A percentile compares a stretch with the other conserved stretches of the same genome.
Evolutionary conservation across 2,797 vertebrate species (phyloP).

Genomic region (Margarornis squamiger): DNA sequence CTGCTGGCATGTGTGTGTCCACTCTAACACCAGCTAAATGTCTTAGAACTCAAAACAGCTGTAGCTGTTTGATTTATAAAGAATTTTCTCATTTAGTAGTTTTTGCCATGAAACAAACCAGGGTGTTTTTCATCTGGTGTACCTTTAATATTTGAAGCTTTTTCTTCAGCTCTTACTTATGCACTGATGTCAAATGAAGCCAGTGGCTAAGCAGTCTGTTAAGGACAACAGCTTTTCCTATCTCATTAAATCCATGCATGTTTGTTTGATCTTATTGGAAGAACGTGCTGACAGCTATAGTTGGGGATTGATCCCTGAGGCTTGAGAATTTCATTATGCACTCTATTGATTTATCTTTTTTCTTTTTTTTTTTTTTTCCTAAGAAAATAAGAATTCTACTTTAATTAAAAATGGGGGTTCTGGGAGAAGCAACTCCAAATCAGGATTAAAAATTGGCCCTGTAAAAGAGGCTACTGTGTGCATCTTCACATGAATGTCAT

Average conservation of each 20-base stretch:
- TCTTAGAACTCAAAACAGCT: neutral
- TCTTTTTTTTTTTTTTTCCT: neutral
- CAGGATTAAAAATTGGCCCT: neutral
- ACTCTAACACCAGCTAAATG: neutral
- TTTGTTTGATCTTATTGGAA: neutral
- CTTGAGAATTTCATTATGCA: neutral
- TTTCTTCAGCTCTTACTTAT: neutral
- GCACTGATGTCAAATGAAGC: neutral
- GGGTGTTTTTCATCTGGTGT: neutral
- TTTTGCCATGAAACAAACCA: neutral
- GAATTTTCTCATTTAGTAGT: neutral
- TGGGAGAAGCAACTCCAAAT: neutral
- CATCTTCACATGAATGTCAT: neutral
- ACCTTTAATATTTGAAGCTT: neutral
- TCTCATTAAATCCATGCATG: neutral
- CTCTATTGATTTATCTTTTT: neutral
- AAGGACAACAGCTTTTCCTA: neutral
- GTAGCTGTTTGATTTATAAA: neutral
- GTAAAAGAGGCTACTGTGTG: neutral
- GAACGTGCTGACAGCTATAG: neutral
- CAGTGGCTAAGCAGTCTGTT: neutral
- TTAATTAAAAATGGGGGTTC: neutral
- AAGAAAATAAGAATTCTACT: neutral
- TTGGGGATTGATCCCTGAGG: neutral
- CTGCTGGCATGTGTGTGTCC: neutral